Conservation (phyloP, 1,140 invertebrate species). For the Phenacoccus solenopsis region DNA sequence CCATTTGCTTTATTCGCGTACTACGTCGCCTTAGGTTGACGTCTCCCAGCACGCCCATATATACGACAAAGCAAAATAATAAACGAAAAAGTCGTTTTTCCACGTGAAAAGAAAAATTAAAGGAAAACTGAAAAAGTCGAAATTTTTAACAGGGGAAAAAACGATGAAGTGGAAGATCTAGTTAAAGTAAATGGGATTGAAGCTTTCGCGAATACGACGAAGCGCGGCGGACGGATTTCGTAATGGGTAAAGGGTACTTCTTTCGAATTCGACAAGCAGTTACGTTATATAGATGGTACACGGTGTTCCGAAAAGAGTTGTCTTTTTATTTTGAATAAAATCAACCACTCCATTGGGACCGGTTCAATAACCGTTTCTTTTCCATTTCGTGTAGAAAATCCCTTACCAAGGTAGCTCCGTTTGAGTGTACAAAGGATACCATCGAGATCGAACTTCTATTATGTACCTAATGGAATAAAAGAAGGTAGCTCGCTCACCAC, state of each 20-base stretch:
- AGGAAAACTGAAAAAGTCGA: conserved; percentile 9
- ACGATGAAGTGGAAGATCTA: conserved; percentile 7
- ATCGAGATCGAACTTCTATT: no score
- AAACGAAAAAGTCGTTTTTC: conserved; percentile 16
- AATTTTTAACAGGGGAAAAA: conserved; percentile 9
- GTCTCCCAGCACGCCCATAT: not conserved
- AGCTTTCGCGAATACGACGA: not conserved
- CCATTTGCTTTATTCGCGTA: conserved; percentile 12
- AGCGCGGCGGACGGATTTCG: not conserved
- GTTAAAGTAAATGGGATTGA: conserved; percentile 15
- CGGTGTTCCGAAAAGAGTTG: not conserved
- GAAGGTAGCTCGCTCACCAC: no score
- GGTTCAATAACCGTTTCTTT: no score
- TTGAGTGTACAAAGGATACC: no score
- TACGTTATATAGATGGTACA: not conserved
- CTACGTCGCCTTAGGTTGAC: no score
- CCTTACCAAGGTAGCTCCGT: no score
- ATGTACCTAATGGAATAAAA: no score
- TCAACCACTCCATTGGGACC: no score
- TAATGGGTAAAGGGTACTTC: conserved; percentile 8
- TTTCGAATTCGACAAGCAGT: conserved; percentile 14
- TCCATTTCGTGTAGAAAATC: no score
- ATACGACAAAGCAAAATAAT: conserved; percentile 9
- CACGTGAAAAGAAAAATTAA: conserved; percentile 17
- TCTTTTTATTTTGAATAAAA: no score